phyloP scores from a whole-genome alignment of 2,113 vertebrate species.

The Ploceus nigricollis region DNA sequence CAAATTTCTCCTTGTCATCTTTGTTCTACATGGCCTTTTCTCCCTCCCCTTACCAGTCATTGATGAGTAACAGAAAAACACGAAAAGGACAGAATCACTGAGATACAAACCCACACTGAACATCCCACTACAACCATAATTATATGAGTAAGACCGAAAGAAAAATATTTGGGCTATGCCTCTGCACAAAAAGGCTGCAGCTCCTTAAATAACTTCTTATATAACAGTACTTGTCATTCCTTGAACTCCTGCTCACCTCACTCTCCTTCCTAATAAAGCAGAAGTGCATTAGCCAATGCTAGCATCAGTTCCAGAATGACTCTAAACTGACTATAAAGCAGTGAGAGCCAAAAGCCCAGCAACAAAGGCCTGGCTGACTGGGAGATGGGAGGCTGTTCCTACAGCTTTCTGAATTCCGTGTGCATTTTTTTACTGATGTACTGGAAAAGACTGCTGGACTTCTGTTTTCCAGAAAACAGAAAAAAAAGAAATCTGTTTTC shows the following conservation, averaged over 20 bases:
- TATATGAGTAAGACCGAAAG: not conserved
- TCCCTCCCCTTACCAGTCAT: not conserved
- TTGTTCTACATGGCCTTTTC: not conserved
- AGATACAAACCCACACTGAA: not conserved
- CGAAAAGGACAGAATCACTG: not conserved
- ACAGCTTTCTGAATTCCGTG: not conserved
- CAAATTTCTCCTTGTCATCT: not conserved
- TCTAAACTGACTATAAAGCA: not conserved
- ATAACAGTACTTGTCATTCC: not conserved
- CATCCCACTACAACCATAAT: not conserved
- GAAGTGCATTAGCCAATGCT: not conserved
- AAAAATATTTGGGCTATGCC: not conserved
- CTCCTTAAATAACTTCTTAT: not conserved
- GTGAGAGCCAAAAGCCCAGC: not conserved
- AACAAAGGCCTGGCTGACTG: not conserved
- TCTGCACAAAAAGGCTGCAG: not conserved
- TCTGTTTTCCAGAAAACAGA: no score
- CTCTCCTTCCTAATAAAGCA: not conserved
- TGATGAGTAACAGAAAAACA: not conserved
- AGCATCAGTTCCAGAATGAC: not conserved
- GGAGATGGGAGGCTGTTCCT: not conserved
- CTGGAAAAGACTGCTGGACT: not conserved
- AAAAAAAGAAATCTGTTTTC: not conserved
- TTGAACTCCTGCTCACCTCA: not conserved
- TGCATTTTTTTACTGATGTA: not conserved